A percentile compares a stretch with the other conserved stretches of the same genome.
Conservation (phyloP, 2,888 invertebrate species). For the Tridacna crocea region DNA sequence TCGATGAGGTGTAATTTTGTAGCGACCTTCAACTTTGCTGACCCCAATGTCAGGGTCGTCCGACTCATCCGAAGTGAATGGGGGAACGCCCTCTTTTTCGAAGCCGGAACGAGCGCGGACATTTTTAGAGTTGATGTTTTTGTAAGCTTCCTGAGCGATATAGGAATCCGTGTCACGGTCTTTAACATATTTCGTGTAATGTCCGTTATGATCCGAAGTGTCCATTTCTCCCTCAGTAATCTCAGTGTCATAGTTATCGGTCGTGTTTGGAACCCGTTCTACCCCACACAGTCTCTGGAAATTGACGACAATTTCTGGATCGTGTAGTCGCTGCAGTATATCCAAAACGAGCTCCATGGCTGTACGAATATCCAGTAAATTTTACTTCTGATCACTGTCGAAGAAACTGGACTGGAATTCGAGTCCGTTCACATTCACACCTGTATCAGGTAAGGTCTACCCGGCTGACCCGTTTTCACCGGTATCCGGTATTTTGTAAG, state of each 20-base stretch:
- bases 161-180: conserved; percentile 48
- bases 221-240: background rate
- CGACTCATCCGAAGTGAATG: conserved; percentile 57
- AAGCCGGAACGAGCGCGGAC: conserved; percentile 15
- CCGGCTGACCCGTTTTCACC: background rate
- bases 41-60: conserved; percentile 50
- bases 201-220: background rate
- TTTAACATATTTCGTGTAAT: conserved; percentile 49
- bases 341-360: conserved; percentile 34
- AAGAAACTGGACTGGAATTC: no score
- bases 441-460: background rate
- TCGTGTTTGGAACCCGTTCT: conserved; percentile 44
- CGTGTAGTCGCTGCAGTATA: conserved; percentile 43
- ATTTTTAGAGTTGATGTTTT: conserved; percentile 29
- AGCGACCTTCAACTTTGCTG: conserved; percentile 28
- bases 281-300: conserved; percentile 67
- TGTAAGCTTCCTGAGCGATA: conserved; percentile 35
- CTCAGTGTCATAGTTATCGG: conserved; percentile 22
- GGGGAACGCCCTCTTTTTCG: conserved; percentile 56
- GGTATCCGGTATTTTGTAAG: conserved; percentile 8
- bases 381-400: no score
- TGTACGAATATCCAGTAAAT: background rate
- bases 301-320: conserved; percentile 52
- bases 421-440: background rate
- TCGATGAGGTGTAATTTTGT: conserved; percentile 53